Base-by-base conservation (phyloP, 2,797 vertebrate genomes). In the Apogon talboti region DNA sequence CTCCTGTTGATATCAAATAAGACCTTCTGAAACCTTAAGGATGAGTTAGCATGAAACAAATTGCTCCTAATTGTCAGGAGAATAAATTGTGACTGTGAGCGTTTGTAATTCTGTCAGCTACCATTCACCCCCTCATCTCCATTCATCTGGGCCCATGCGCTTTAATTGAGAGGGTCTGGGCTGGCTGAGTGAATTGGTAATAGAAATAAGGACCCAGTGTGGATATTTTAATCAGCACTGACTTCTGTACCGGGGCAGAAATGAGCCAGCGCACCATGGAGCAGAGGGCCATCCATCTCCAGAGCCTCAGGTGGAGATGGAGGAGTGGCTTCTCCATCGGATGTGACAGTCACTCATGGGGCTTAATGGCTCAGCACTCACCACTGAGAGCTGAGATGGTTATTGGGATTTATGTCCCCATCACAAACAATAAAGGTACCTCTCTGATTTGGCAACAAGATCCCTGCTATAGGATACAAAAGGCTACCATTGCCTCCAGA, bases 181-280 rank as follows among this genome's bases (percentile, higher is more conserved):
- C 73, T 66, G 71, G 82, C 76, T 90, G 81, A 88, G 75, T 87
- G 88, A 84, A 88, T 74, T 79, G 81, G 85, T 92, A 92, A 93
- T 94, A 90, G 87, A 91, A 94, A 93, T 82, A 86, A 78, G 76
- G 84, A 83, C 71, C 81, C 82, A 62, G 87, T 81, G 89, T 92
- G 85, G 88, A 90, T 92, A 91, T 93, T 94, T 94, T 93, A 93
- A 94, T 94, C 93, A 93, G 89, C 83, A 76, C 49, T 89, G 89
- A 89, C 90, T 93, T 84, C 82, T 91, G 86, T 87, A 82, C 78
- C 37, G 41, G 86, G 81, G 73, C 83, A 87, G 79, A 79, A 78
- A 89, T 86, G 84, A 86, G 78, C 57, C 70, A 62, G 77, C 18
- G 51, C 45, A n/a, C 69, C 60, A 11, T n/a, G 46, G 74, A 85